Evolutionary conservation across 2,113 vertebrate genomes (phyloP).

Genomic region (Dascyllus trimaculatus): DNA sequence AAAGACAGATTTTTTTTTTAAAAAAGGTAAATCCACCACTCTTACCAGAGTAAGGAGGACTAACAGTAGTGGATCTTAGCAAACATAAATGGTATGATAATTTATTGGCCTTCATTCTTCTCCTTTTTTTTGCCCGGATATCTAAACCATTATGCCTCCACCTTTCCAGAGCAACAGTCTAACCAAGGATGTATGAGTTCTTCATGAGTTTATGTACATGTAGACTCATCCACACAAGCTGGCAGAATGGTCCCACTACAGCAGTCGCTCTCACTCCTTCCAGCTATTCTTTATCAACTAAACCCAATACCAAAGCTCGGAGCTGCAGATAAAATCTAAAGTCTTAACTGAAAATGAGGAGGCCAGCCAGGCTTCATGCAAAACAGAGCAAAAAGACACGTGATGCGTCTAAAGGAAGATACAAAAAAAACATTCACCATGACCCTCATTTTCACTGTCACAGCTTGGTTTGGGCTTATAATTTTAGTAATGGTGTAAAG

Average conservation of each 20-base stretch:
- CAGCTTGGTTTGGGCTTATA: neutral
- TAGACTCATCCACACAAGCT: slow-evolving; percentile 15
- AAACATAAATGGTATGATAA: too few relatives aligned
- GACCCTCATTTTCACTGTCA: neutral
- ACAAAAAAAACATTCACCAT: neutral
- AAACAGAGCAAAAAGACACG: neutral
- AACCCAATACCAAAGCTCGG: neutral
- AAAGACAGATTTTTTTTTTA: too few relatives aligned
- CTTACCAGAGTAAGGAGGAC: too few relatives aligned
- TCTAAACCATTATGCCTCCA: neutral
- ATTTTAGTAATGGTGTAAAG: too few relatives aligned
- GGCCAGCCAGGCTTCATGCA: neutral
- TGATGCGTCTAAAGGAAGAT: neutral
- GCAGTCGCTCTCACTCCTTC: too few relatives aligned
- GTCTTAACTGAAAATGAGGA: neutral
- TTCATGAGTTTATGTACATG: neutral
- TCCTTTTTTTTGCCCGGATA: neutral
- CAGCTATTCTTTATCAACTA: neutral
- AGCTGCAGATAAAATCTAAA: neutral
- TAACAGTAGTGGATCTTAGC: too few relatives aligned
- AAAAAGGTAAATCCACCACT: neutral
- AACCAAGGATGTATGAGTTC: neutral
- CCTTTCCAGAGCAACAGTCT: neutral
- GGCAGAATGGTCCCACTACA: neutral
- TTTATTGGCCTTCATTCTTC: neutral